phyloP scores from a whole-genome alignment of 2,113 vertebrate genomes.

The Nettapus auritus region DNA sequence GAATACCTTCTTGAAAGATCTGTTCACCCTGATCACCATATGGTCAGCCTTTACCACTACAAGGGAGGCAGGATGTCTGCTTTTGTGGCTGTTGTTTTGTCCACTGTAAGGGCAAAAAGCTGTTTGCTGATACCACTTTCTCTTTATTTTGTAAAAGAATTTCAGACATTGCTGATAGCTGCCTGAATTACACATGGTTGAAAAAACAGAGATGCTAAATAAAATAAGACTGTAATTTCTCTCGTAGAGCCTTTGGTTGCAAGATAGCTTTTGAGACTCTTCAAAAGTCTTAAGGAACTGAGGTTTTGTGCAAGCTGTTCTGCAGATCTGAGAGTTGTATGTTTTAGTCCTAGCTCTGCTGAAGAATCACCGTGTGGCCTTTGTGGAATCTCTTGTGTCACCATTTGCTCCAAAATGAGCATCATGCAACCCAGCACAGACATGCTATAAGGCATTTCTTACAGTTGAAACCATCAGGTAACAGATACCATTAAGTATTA shows the following conservation, averaged over 20 bases:
- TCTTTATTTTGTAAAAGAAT: neutral
- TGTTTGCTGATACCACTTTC: neutral
- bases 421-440: neutral
- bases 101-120: neutral
- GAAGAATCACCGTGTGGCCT: neutral
- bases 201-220: neutral
- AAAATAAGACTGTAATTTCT: neutral
- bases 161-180: neutral
- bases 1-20: conserved; percentile 13
- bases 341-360: neutral
- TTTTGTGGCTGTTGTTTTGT: neutral
- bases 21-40: neutral
- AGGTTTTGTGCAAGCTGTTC: neutral
- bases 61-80: neutral
- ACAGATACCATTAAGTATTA: neutral
- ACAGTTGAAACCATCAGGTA: neutral
- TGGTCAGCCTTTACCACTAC: neutral
- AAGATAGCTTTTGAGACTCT: neutral
- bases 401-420: neutral
- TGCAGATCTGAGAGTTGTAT: neutral
- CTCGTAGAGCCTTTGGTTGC: neutral
- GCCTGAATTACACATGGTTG: neutral
- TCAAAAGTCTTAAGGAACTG: neutral
- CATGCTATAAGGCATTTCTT: neutral
- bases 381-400: neutral